A percentile compares a stretch with the other conserved stretches of the same genome.
phyloP scores from a whole-genome alignment of 1,140 invertebrate genomes.

The Vollenhovia emeryi region DNA sequence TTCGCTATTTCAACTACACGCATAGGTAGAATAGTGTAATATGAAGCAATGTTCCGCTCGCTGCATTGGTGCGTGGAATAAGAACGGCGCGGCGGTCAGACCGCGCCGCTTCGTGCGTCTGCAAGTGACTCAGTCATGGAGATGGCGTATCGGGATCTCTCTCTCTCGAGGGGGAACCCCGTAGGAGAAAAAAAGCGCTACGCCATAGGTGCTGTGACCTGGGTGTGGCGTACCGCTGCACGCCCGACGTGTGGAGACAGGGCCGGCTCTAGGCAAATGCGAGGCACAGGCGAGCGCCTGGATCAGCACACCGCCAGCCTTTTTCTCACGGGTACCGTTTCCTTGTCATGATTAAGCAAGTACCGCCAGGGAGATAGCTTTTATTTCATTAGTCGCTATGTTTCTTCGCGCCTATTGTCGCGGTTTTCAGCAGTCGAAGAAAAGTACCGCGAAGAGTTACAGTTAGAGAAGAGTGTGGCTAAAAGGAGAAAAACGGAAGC shows the following conservation, averaged over 20 bases:
- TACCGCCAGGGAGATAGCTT: slow-evolving; percentile 24
- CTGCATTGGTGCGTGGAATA: background rate
- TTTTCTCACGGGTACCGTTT: slow-evolving; percentile 60
- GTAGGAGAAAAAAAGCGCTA: slow-evolving; percentile 37
- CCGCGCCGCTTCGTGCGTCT: slow-evolving; percentile 23
- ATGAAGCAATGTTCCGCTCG: background rate
- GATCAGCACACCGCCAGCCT: slow-evolving; percentile 46
- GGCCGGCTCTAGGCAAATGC: slow-evolving; percentile 51
- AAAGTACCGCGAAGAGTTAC: background rate
- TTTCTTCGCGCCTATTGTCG: background rate
- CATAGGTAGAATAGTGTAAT: background rate
- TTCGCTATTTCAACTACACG: background rate
- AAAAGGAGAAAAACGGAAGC: background rate
- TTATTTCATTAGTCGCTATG: slow-evolving; percentile 30
- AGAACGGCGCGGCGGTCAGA: background rate
- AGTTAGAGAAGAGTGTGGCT: background rate
- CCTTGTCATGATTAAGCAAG: slow-evolving; percentile 57
- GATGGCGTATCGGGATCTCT: slow-evolving; percentile 57
- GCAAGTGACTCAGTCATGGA: slow-evolving; percentile 41
- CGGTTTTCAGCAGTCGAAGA: background rate
- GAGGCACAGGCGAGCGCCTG: slow-evolving; percentile 21
- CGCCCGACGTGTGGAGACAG: slow-evolving; percentile 56
- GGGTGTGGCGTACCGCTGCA: slow-evolving; percentile 52
- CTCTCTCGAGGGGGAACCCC: slow-evolving; percentile 27
- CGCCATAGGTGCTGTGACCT: slow-evolving; percentile 58